Conservation (phyloP, 1,140 invertebrate species). For the Nixonia krombeini region DNA sequence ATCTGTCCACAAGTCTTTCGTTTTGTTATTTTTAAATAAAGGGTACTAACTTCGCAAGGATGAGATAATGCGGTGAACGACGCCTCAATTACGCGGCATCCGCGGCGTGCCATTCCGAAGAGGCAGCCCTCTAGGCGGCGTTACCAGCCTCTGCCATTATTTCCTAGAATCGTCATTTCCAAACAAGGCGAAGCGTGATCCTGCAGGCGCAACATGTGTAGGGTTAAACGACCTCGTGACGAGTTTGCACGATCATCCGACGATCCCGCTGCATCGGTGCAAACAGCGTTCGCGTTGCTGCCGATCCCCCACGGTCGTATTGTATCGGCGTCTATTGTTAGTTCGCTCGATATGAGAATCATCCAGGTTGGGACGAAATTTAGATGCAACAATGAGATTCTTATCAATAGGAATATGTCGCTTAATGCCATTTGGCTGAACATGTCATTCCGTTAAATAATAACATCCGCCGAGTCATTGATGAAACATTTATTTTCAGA, state of each 20-base stretch:
- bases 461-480: no score
- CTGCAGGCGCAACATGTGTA: slow-evolving; percentile 33
- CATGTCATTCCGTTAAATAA: no score
- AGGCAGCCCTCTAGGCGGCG: neutral
- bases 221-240: slow-evolving; percentile 45
- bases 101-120: slow-evolving; percentile 19
- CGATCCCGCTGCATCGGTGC: slow-evolving; percentile 4
- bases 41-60: no score
- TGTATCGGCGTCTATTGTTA: slow-evolving; percentile 7
- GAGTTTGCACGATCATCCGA: slow-evolving; percentile 25
- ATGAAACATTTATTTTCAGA: no score
- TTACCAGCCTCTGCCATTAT: slow-evolving; percentile 16
- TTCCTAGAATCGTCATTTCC: slow-evolving; percentile 34
- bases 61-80: neutral
- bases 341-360: no score
- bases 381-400: no score
- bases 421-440: no score
- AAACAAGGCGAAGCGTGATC: slow-evolving; percentile 43
- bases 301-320: slow-evolving; percentile 6
- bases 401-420: no score
- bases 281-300: slow-evolving; percentile 19
- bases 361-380: no score
- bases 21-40: no score
- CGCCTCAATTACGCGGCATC: slow-evolving; percentile 25
- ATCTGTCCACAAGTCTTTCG: no score